Evolutionary conservation across 53 echinoderm and acorn worm genomes (phyloP).

Genomic region (Patiria pectinifera): DNA sequence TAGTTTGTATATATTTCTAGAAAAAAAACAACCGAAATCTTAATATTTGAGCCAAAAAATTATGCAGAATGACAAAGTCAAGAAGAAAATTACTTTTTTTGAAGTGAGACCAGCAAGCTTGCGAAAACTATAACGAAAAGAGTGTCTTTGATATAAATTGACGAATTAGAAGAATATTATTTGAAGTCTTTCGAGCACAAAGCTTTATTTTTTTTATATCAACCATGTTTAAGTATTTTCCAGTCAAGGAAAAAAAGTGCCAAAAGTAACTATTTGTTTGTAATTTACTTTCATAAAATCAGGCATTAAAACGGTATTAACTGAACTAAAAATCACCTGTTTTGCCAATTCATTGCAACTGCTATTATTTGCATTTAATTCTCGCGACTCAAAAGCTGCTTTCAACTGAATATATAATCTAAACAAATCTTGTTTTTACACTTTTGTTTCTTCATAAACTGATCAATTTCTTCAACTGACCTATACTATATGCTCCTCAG

Average conservation of each 20-base stretch:
- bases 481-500: too few relatives aligned
- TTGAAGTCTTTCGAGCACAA: neutral
- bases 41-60: too few relatives aligned
- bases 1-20: neutral
- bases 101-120: neutral
- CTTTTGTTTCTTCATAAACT: too few relatives aligned
- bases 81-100: neutral
- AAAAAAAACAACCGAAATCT: neutral
- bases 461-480: too few relatives aligned
- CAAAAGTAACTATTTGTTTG: neutral
- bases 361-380: too few relatives aligned
- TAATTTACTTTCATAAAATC: neutral
- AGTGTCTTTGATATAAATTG: neutral
- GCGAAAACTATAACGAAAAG: neutral
- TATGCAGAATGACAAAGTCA: neutral
- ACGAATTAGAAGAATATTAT: neutral
- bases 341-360: too few relatives aligned
- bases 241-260: neutral
- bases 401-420: too few relatives aligned
- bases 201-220: neutral
- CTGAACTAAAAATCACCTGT: neutral
- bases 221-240: neutral
- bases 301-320: neutral
- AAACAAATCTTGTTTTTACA: too few relatives aligned
- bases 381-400: too few relatives aligned